These are phyloP conservation scores for Ostrea denselamellosa DNA, from an alignment of 1,140 invertebrate species.

Conservation along the genomic window DNA sequence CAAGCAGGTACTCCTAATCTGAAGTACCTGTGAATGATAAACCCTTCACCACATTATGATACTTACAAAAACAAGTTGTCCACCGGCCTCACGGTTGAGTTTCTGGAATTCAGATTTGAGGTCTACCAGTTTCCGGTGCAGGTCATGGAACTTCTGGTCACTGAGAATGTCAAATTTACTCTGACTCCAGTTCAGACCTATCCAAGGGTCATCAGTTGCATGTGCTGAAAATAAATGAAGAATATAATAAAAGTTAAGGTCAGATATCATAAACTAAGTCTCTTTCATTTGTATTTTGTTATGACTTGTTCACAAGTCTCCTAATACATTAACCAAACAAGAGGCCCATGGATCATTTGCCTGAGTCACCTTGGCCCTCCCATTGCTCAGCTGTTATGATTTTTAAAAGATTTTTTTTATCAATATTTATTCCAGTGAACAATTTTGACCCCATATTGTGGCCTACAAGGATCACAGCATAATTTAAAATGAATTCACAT, in stretches of 20 bases:
- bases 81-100: conserved; percentile 63
- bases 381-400: no score
- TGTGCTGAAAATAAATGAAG: conserved; percentile 4
- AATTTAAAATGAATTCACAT: no score
- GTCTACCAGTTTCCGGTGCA: conserved; percentile 66
- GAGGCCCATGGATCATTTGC: no score
- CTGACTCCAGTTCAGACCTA: conserved; percentile 31
- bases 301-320: background rate
- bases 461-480: no score
- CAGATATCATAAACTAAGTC: background rate
- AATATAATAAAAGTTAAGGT: background rate
- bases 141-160: background rate
- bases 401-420: no score
- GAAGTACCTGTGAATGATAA: background rate
- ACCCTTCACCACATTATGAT: background rate
- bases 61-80: conserved; percentile 73
- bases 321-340: no score
- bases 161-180: background rate
- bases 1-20: background rate
- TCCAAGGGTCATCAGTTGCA: background rate
- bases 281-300: background rate
- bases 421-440: no score
- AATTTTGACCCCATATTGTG: no score
- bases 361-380: no score
- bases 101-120: conserved; percentile 67